Base-by-base conservation (phyloP, 1,140 invertebrate species). In the Andricus grossulariae region DNA sequence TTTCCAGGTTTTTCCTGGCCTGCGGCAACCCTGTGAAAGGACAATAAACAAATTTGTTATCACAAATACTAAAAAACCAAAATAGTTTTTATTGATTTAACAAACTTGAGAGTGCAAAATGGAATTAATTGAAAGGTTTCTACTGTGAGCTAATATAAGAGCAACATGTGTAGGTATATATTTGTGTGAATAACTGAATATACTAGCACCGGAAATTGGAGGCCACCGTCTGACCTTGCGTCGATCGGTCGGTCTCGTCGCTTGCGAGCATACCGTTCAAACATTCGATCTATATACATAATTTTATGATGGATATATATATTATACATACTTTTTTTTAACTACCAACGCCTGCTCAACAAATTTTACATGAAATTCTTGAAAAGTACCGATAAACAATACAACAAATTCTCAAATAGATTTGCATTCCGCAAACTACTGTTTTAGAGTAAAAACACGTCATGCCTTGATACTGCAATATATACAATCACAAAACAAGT, bases 221-320 rank as follows among this genome's bases (percentile, higher is more conserved):
- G 90, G 90, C 90, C 90, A 91, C 86, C 80, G 89, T 75, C 85
- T 90, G 90, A 91, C 90, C 90, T 91, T 91, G 89, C 87, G 84
- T 86, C 82, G 83, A 66, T 84, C 75, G 79, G 75, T 83, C 79
- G 80, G 76, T 83, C 82, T 86, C 86, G 82, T 85, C 83, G 84
- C 82, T 86, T 80, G 73, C 79, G 81, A 82, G 82, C 81, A 82
- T 79, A 76, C 80, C 80, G 80, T 81, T 83, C 80, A 19, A 80
- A 85, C 82, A 82, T 77, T 84, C 80, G 77, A 86, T 85, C 75
- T 79, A 81, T 79, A 71, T 87, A 84, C 76, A 49, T 54, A 74
- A 74, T 39, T 73, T 10, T 25, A 72, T 57, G 16, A 32, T 32
- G 25, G 3, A 32, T 5, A 32, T 32, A 32, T 5, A 32, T 5